Evolutionary conservation across 2,113 vertebrate species (phyloP).

Genomic region (Casuarius casuarius): DNA sequence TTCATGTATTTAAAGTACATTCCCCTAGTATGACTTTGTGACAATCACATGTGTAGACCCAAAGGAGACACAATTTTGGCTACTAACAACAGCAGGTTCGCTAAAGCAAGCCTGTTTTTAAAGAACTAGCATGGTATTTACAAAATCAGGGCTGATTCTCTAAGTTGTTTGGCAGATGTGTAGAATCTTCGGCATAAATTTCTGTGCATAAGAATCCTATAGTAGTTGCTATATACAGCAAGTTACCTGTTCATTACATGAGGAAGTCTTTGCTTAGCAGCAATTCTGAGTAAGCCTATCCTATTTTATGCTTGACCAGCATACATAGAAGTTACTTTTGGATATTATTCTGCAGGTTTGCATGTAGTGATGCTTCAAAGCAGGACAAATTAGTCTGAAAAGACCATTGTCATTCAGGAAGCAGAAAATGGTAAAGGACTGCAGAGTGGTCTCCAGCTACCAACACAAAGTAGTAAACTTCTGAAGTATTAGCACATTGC

Average conservation of each 20-base stretch:
- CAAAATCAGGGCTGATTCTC: background rate
- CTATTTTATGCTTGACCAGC: too few species aligned
- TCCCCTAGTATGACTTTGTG: background rate
- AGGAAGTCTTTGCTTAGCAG: background rate
- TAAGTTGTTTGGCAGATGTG: background rate
- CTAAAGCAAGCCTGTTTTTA: background rate
- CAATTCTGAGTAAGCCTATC: background rate
- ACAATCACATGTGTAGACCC: background rate
- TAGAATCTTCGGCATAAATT: background rate
- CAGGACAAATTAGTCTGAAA: background rate
- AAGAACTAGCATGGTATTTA: background rate
- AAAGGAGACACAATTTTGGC: background rate
- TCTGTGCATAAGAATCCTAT: background rate
- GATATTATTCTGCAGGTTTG: background rate
- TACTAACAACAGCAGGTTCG: background rate
- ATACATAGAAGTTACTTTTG: background rate
- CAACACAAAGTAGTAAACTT: background rate
- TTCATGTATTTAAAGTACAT: background rate
- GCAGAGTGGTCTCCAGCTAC: background rate
- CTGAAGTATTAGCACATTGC: background rate
- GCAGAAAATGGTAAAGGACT: background rate
- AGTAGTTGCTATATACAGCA: background rate
- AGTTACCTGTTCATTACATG: background rate
- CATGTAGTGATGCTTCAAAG: background rate
- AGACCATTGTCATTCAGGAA: background rate